Evolutionary conservation across 2,888 invertebrate species (phyloP).

Genomic region (Hyles lineata): DNA sequence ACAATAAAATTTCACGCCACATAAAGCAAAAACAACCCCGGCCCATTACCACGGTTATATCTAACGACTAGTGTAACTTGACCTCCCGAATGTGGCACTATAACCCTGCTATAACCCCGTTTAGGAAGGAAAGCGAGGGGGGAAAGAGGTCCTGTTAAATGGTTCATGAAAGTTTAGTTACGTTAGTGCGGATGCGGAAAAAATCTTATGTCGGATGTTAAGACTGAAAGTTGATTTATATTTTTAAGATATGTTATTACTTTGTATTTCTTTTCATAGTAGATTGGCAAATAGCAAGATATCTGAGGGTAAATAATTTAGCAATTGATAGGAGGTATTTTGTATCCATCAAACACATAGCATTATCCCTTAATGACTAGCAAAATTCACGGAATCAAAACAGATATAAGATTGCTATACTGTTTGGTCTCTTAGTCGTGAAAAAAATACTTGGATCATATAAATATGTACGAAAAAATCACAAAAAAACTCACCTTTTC

Average conservation of each 20-base stretch:
- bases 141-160: conserved; percentile 49
- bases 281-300: no score
- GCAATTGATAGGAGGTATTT: no score
- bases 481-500: no score
- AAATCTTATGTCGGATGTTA: conserved; percentile 70
- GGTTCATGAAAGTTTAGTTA: conserved; percentile 67
- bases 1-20: conserved; percentile 83
- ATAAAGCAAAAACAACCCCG: conserved; percentile 85
- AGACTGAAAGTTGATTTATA: conserved; percentile 47
- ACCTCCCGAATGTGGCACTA: conserved; percentile 44
- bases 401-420: no score
- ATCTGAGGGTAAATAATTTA: no score
- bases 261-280: no score
- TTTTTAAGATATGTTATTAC: conserved; percentile 34
- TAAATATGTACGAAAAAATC: no score
- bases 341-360: no score
- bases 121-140: conserved; percentile 32
- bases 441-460: no score
- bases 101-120: conserved; percentile 38
- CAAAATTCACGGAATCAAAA: no score
- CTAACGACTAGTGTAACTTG: conserved; percentile 62
- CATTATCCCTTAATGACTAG: no score
- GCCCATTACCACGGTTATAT: conserved; percentile 73
- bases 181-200: conserved; percentile 72
- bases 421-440: no score